Percentiles rank a stretch among this genome's conserved stretches.
Conservation (phyloP, 2,113 vertebrate species). For the Tympanuchus pallidicinctus region DNA sequence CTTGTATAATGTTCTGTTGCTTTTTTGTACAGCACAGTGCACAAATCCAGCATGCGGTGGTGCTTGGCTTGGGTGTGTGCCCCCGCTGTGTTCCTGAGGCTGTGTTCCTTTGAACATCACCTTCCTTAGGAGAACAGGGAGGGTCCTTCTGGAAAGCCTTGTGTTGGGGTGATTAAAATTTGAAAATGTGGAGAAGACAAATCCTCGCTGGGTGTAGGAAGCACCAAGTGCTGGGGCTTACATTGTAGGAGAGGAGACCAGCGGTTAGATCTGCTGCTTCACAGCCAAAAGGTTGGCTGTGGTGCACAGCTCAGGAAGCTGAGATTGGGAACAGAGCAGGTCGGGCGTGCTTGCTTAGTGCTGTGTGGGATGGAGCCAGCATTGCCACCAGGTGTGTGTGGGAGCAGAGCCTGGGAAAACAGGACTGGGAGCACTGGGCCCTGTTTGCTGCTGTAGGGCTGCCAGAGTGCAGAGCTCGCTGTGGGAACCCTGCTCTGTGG, state of each 20-base stretch:
- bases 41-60: not conserved
- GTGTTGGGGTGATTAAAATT: not conserved
- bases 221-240: not conserved
- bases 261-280: not conserved
- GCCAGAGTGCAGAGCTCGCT: rapidly evolving
- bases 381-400: rapidly evolving
- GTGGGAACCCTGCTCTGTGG: not conserved
- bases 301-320: not conserved
- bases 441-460: not conserved
- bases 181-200: not conserved
- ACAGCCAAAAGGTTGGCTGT: not conserved
- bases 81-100: not conserved
- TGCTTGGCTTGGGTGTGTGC: not conserved
- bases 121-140: not conserved
- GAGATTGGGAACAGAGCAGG: not conserved
- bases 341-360: rapidly evolving
- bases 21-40: not conserved
- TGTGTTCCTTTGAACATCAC: rapidly evolving
- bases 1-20: rapidly evolving
- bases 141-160: not conserved
- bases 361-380: not conserved
- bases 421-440: not conserved
- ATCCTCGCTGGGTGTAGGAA: not conserved
- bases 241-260: not conserved
- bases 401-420: not conserved